A percentile compares a stretch with the other conserved stretches of the same genome.
Evolutionary conservation across 2,888 invertebrate species (phyloP).

Genomic region (Drosophila greeni): DNA sequence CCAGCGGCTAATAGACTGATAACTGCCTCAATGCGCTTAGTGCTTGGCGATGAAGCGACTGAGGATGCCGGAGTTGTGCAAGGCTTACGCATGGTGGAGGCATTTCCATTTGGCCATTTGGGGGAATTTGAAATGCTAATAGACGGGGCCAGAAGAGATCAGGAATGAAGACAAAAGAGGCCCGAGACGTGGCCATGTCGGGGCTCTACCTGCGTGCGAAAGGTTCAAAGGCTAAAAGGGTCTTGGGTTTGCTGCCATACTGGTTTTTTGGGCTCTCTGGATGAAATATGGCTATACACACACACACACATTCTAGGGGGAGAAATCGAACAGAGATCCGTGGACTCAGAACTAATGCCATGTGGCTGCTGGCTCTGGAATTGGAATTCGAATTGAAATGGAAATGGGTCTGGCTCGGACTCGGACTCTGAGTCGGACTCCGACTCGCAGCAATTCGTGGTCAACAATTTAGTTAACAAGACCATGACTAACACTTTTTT

Average conservation of each 20-base stretch:
- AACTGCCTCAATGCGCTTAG: conserved; percentile 68
- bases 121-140: conserved; percentile 61
- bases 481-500: conserved; percentile 73
- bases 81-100: conserved; percentile 66
- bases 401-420: not conserved
- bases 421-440: too few relatives aligned
- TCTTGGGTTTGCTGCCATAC: conserved; percentile 30
- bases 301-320: conserved; percentile 31
- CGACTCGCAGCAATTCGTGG: conserved; percentile 58
- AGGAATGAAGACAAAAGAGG: conserved; percentile 57
- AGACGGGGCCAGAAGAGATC: conserved; percentile 28
- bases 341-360: conserved; percentile 29
- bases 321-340: conserved; percentile 54
- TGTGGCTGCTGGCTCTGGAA: conserved; percentile 16
- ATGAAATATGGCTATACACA: conserved; percentile 55
- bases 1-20: conserved; percentile 64
- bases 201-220: conserved; percentile 58
- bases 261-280: conserved; percentile 26
- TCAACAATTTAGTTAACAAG: conserved; percentile 73
- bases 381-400: conserved; percentile 7
- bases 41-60: conserved; percentile 14
- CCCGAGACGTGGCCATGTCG: conserved; percentile 16
- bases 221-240: conserved; percentile 74
- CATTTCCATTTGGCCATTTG: conserved; percentile 59
- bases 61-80: conserved; percentile 6